A percentile compares a stretch with the other conserved stretches of the same genome.
These are phyloP conservation scores for Coranthus polyacanthus DNA, from an alignment of 2,797 vertebrate species.

Conservation along the genomic window DNA sequence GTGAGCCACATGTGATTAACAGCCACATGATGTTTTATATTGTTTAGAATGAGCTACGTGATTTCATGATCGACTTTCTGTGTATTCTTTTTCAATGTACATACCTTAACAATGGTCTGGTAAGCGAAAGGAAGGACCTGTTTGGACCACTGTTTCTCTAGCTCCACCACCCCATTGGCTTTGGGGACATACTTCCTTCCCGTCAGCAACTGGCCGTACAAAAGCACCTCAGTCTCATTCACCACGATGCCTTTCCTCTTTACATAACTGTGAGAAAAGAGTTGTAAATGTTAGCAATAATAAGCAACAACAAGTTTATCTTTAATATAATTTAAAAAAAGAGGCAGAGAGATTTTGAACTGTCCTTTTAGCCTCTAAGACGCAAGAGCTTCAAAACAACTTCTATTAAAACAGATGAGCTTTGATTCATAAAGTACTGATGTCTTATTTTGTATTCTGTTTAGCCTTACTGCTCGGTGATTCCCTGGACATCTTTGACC, in stretches of 20 bases:
- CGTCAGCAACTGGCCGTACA: conserved; percentile 93
- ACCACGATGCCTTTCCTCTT: conserved; percentile 95
- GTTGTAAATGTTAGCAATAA: rapidly evolving
- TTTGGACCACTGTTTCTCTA: conserved; percentile 98
- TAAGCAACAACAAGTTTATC: not conserved
- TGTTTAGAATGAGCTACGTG: no score
- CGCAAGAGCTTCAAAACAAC: no score
- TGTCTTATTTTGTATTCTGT: not conserved
- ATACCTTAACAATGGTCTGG: conserved; percentile 95
- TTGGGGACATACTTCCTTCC: conserved; percentile 92
- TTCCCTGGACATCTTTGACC: conserved; percentile 93
- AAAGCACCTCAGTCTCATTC: conserved; percentile 88
- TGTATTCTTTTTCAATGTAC: not conserved
- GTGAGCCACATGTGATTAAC: no score
- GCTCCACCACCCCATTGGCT: conserved; percentile 89
- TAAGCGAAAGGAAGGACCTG: conserved; percentile 93
- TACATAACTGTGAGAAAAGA: conserved; percentile 81
- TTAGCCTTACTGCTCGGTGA: conserved; percentile 92
- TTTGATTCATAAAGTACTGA: not conserved
- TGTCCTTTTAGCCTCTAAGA: no score
- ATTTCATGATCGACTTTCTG: not conserved
- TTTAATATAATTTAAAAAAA: not conserved
- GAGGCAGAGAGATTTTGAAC: not conserved
- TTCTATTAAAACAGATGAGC: no score
- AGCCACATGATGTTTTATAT: no score